Conservation (phyloP, 2,888 invertebrate genomes). For the Lydus trimaculatus region DNA sequence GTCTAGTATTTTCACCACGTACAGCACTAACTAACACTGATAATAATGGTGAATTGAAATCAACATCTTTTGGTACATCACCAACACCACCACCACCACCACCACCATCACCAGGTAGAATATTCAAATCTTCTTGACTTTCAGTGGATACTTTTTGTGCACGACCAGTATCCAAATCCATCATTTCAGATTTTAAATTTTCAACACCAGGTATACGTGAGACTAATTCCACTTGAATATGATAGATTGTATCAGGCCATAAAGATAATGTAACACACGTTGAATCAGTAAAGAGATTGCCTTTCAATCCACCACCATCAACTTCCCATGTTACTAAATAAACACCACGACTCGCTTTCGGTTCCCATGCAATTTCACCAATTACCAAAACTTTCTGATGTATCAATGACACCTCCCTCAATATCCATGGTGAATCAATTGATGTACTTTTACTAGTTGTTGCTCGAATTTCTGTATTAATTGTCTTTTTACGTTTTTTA, state of each 20-base stretch:
- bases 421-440: conserved; percentile 67
- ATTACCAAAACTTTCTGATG: conserved; percentile 76
- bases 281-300: conserved; percentile 82
- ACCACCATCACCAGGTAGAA: conserved; percentile 60
- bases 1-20: conserved; percentile 66
- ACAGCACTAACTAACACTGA: conserved; percentile 71
- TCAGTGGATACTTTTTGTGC: conserved; percentile 72
- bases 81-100: conserved; percentile 28
- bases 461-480: conserved; percentile 63
- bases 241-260: conserved; percentile 83
- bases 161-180: conserved; percentile 70
- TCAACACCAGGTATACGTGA: conserved; percentile 69
- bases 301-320: conserved; percentile 80
- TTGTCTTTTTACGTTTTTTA: conserved; percentile 60
- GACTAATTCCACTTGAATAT: conserved; percentile 77
- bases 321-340: conserved; percentile 87
- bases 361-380: conserved; percentile 78
- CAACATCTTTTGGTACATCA: conserved; percentile 53
- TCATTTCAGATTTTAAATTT: conserved; percentile 70
- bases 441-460: conserved; percentile 63
- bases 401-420: conserved; percentile 74
- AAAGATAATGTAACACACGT: conserved; percentile 79
- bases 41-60: conserved; percentile 64
- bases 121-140: conserved; percentile 67
- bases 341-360: conserved; percentile 70